Base-by-base conservation (phyloP, 2,888 invertebrate species). In the Nipponacmea schrenckii region DNA sequence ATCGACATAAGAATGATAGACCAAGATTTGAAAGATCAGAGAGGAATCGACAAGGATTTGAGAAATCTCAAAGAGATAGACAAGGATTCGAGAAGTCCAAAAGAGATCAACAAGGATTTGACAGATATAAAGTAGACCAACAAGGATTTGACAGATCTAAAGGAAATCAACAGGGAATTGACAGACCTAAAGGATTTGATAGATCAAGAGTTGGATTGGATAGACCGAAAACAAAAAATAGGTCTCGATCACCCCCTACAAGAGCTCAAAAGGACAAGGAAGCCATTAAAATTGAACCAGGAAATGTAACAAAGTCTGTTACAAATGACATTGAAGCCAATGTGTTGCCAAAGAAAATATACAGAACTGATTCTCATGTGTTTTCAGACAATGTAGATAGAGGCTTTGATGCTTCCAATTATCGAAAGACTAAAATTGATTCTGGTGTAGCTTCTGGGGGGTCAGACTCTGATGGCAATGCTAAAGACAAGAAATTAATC, bases 401-500 rank as follows among this genome's bases (percentile, higher is more conserved):
- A 56, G 56, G 56, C 1, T 56, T 56, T 56, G 56, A 56, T 56
- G 56, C 56, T 24, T 24, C 56, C 20, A 56, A 56, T 56, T 56
- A 56, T 56, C 56, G 56, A 8, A 56, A 56, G 24, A 56, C 24
- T 56, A 24, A 56, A 24, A 24, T 24, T 5, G 14, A 20, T 24
- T 24, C 20, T 24, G 24, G 24, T 2, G 20, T 24, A 3, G 24
- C 56, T 12, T 56, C 56, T 2, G 56, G 24, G 12, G 56, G 24
- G 12, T 24, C 20, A 24, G 56, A 56, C 24, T 24, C 56, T 2
- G 56, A 56, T 0, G 56, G 14, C 2, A 20, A 64, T 46, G 63
- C 48, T 20, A 50, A 50, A 56, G 67, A 46, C n/a, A 68, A 68
- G 15, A 72, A 72, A 64, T 62, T 72, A 5, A 68, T 72, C 45